Base-by-base conservation (phyloP, 2,888 invertebrate genomes). In the Melanchra persicariae region DNA sequence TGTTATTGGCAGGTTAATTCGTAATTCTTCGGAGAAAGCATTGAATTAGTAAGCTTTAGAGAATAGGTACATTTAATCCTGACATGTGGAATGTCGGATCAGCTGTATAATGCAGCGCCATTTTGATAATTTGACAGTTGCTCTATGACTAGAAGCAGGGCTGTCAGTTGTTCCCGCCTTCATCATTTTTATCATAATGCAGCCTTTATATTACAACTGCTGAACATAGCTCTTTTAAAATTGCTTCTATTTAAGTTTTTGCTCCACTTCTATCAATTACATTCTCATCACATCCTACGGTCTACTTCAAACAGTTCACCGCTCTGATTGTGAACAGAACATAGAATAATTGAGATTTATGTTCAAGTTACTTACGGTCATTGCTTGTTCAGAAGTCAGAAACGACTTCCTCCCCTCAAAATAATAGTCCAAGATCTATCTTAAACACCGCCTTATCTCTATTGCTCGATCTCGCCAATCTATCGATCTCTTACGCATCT, bases 401-500 rank as follows among this genome's bases (percentile, higher is more conserved):
- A 45, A 72, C 49, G 79, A 71, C 15, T 74, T 72, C 51, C 45
- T 61, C 43, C 19, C 22, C 26, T 51, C 22, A 37, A 79, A 79
- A 61, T 70, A 51, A 70, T 61, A 74, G 57, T 40, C 26, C n/a
- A 45, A 60, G 64, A 75, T 40, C 63, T 45, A 47, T 58, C 47
- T 54, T 37, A 26, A 37, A 24, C 47, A 51, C 55, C 17, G n/a
- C 8, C 17, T 30, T 59, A 81, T 68, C 63, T 45, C 2, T 51
- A 37, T 15, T 57, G 54, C 40, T 34, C 12, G 26, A 63, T 78
- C 66, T 51, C 6, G 0, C 37, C n/a, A 66, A 81, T 84, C 80
- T 73, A 15, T 19, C 55, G 75, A 77, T 82, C 76, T 70, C 52
- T 51, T 74, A 79, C 75, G 61, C 69, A 79, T 60, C 51, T 72